Base-by-base conservation (phyloP, 2,797 vertebrate genomes). In the Sparus aurata region DNA sequence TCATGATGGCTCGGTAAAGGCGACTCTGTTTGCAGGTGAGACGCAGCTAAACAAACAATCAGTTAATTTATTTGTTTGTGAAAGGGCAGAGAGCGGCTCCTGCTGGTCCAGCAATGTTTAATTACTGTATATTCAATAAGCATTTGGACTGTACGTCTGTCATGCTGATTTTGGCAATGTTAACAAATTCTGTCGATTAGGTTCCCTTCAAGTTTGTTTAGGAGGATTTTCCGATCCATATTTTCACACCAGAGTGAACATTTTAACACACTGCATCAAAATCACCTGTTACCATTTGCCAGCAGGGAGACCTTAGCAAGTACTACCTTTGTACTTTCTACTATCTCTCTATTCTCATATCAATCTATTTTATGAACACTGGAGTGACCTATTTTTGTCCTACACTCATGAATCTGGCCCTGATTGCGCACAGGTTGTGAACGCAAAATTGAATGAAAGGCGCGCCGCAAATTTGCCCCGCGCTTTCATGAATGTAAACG, bases 361-460 rank as follows among this genome's bases (percentile, higher is more conserved):
- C 5, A 30, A 22, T 63, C 10, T 23, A 27, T 53, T 18, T 49
- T 17, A 38, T 20, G 43, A 22, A 61, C 9, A 58, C 3, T 17
- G 9, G n/a, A 59, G 3, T 43, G 15, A 65, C 30, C 30, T 30
- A 30, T 30, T 30, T 30, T 30, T 30, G 30, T 30, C 30, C 3
- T 30, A 30, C 4, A 30, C 30, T 30, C 30, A 6, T 55, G 16
- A 30, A 68, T 72, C 55, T 77, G 53, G 38, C 49, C 30, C 25
- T 54, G 62, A 78, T 55, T 63, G 70, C 23, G 73, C 69, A 68
- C 54, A 78, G 49, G 71, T 34, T 64, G 64, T 30, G 59, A 72
- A 64, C 1, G 1, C 16, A 79, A 30, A 81, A 84, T 68, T 63
- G n/a, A 85, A 75, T 70, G n/a, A 83, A 69, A 74, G 49, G 45